Conservation (phyloP, 2,888 invertebrate species). For the Amblyjoppa fuscipennis region DNA sequence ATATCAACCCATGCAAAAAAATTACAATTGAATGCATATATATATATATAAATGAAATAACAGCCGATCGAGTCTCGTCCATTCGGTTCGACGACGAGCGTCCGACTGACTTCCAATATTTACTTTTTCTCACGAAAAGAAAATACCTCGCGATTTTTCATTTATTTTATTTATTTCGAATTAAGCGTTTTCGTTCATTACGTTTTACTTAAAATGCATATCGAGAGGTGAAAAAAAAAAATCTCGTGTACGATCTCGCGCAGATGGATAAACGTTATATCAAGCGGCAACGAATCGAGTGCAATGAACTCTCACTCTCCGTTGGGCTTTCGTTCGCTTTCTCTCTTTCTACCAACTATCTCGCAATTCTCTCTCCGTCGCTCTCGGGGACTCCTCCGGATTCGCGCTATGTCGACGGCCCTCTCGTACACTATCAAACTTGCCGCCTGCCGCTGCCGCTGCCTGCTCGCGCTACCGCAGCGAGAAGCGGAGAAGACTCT, state of each 20-base stretch:
- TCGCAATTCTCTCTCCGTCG: slow-evolving; percentile 44
- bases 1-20: no score
- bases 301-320: slow-evolving; percentile 70
- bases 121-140: background rate
- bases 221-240: slow-evolving; percentile 17
- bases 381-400: slow-evolving; percentile 15
- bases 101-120: background rate
- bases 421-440: slow-evolving; percentile 23
- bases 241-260: slow-evolving; percentile 33
- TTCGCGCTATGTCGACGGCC: slow-evolving; percentile 2
- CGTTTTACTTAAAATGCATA: no score
- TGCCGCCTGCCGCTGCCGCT: slow-evolving; percentile 1
- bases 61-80: background rate
- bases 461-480: background rate
- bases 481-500: slow-evolving; percentile 33
- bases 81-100: background rate
- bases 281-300: slow-evolving; percentile 68
- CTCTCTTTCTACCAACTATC: slow-evolving; percentile 43
- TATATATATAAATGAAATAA: no score
- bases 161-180: no score
- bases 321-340: slow-evolving; percentile 46
- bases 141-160: background rate
- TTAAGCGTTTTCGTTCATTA: no score
- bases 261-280: slow-evolving; percentile 47
- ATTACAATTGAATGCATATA: no score